These are phyloP conservation scores for Apteryx mantelli DNA, from an alignment of 2,113 vertebrate species.

Conservation along the genomic window DNA sequence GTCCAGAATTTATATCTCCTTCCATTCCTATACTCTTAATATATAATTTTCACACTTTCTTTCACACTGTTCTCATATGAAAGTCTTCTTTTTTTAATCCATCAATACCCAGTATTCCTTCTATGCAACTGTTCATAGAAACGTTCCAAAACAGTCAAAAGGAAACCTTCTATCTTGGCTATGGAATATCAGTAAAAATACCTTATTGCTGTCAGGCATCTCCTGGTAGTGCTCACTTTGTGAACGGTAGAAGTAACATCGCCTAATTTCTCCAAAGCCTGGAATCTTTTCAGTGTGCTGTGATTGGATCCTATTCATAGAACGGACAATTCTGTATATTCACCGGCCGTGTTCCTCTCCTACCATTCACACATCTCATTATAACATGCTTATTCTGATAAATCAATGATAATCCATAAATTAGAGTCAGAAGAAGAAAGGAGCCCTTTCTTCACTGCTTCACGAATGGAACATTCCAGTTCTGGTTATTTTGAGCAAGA, in stretches of 20 bases:
- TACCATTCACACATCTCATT: not conserved
- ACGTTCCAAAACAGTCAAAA: not conserved
- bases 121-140: not conserved
- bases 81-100: not conserved
- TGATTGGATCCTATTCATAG: not conserved
- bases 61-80: not conserved
- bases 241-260: not conserved
- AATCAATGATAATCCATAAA: not conserved
- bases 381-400: not conserved
- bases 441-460: not conserved
- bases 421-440: not conserved
- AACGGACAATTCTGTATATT: not conserved
- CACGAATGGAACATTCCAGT: too few species aligned
- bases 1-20: not conserved
- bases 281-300: not conserved
- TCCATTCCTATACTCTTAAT: not conserved
- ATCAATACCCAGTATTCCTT: not conserved
- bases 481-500: not conserved
- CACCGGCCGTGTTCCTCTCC: not conserved
- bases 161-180: not conserved
- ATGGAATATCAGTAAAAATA: not conserved
- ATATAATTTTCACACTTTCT: not conserved
- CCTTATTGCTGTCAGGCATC: not conserved
- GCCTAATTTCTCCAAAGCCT: not conserved
- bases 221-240: not conserved